Base-by-base conservation (phyloP, 2,113 vertebrate species). In the Chauna torquata region DNA sequence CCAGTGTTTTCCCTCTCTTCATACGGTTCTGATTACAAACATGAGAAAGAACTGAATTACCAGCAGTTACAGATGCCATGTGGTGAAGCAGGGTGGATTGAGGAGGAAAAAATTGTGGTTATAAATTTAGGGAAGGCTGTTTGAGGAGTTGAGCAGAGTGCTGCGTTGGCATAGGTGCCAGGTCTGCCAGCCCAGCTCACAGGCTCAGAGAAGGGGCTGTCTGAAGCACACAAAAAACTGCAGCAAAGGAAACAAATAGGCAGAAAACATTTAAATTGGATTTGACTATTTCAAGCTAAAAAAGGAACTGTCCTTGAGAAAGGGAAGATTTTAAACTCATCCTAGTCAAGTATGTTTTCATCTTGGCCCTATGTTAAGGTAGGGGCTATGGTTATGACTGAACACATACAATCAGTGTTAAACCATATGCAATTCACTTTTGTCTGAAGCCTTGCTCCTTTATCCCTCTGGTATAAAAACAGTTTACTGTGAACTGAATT, bases 401-500 rank as follows among this genome's bases (percentile, higher is more conserved):
- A 83, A 77, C 13, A 5, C 20, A 65, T 10, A 81, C 81, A 94
- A 81, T 55, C 78, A 70, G 16, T 62, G 20, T 66, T 93, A 85
- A 82, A 70, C 52, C 34, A 71, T 6, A 27, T 18, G 27, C 10
- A 55, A n/a, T 34, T 83, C 82, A 55, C 27, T 61, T 36, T 69
- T 16, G 32, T 62, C 28, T 36, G 36, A 74, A 75, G 12, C 27
- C 64, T 58, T 70, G 16, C 25, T 88, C 12, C 52, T 94, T 90
- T 52, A 32, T 30, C 36, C 27, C 24, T 82, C 77, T 49, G 40
- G 20, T 49, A 79, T 6, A 24, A 75, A 91, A 88, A 38, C 20
- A 61, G 55, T 79, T 95, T 68, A 64, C 49, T 79, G 36, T 82
- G 72, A 87, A 84, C 24, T 49, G 47, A 89, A 54, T 86, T 87